Evolutionary conservation across 1,140 invertebrate genomes (phyloP).

Genomic region (Holcopasites calliopsidis): DNA sequence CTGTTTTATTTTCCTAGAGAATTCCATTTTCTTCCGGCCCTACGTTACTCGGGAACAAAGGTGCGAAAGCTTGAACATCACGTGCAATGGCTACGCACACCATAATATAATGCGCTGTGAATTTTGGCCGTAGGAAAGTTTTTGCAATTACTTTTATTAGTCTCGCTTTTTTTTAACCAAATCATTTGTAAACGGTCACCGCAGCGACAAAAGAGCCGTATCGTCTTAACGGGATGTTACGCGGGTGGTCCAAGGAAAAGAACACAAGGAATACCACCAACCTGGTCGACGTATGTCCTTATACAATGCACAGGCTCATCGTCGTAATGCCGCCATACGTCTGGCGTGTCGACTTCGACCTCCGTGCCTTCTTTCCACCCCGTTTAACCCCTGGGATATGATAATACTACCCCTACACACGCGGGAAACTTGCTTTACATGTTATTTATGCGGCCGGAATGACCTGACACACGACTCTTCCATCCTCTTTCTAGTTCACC

Average conservation of each 20-base stretch:
- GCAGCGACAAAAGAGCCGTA: too few species aligned
- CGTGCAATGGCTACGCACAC: background rate
- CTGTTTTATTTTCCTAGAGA: constrained; percentile 12
- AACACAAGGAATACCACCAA: constrained; percentile 7
- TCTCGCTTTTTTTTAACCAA: too few species aligned
- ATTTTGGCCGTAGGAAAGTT: background rate
- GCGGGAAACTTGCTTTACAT: constrained; percentile 26
- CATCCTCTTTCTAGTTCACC: background rate
- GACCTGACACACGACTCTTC: constrained; percentile 24
- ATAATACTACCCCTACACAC: constrained; percentile 32
- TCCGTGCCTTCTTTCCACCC: constrained; percentile 2
- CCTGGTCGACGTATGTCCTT: constrained; percentile 10
- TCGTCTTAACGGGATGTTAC: too few species aligned
- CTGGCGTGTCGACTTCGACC: constrained; percentile 18
- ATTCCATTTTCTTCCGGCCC: constrained; percentile 37
- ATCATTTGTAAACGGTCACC: too few species aligned
- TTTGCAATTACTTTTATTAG: too few species aligned
- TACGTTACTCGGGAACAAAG: background rate
- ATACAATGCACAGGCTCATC: constrained; percentile 43
- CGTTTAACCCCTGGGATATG: constrained; percentile 50
- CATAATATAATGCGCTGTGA: background rate
- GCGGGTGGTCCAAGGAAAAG: constrained; percentile 36
- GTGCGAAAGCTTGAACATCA: background rate
- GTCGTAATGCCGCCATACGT: constrained; percentile 40
- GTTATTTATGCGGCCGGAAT: constrained; percentile 43